A percentile compares a stretch with the other conserved stretches of the same genome.
Conservation (phyloP, 2,888 invertebrate genomes). For the Nycteola revayana region DNA sequence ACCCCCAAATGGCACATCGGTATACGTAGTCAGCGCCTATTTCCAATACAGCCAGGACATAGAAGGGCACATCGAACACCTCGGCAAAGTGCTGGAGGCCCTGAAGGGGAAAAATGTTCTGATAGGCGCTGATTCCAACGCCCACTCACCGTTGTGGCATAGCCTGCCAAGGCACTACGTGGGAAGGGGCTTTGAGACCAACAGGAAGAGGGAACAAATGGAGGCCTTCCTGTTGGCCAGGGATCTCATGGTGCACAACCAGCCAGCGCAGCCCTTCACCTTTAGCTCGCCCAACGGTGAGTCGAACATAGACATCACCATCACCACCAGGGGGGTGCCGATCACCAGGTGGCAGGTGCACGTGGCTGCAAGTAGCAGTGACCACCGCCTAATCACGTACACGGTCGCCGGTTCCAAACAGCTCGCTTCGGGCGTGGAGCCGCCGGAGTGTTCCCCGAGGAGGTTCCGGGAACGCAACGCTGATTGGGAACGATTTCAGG, state of each 20-base stretch:
- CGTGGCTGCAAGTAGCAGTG: slow-evolving; percentile 17
- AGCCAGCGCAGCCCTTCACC: no score
- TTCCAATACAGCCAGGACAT: slow-evolving; percentile 5
- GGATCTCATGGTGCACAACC: not conserved
- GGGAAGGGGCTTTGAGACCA: slow-evolving; percentile 24
- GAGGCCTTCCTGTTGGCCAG: not conserved
- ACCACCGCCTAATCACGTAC: slow-evolving; percentile 25
- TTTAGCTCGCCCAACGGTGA: slow-evolving; percentile 15
- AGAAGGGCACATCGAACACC: not conserved
- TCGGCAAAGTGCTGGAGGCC: slow-evolving; percentile 9
- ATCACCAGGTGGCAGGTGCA: slow-evolving; percentile 22
- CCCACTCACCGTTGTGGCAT: slow-evolving; percentile 34
- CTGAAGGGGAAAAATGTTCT: slow-evolving; percentile 12
- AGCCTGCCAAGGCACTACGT: slow-evolving; percentile 11
- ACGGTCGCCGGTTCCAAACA: no score
- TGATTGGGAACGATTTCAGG: slow-evolving; percentile 7
- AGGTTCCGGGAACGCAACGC: slow-evolving; percentile 2
- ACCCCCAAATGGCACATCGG: not conserved
- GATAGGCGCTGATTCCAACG: slow-evolving; percentile 28
- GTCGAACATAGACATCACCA: slow-evolving; percentile 31
- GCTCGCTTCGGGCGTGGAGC: no score
- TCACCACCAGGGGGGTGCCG: slow-evolving; percentile 9
- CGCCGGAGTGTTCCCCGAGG: not conserved
- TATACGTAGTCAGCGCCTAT: not conserved
- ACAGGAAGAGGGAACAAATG: not conserved